Conservation (phyloP, 2,888 invertebrate genomes). For the Pilophorus perplexus region DNA sequence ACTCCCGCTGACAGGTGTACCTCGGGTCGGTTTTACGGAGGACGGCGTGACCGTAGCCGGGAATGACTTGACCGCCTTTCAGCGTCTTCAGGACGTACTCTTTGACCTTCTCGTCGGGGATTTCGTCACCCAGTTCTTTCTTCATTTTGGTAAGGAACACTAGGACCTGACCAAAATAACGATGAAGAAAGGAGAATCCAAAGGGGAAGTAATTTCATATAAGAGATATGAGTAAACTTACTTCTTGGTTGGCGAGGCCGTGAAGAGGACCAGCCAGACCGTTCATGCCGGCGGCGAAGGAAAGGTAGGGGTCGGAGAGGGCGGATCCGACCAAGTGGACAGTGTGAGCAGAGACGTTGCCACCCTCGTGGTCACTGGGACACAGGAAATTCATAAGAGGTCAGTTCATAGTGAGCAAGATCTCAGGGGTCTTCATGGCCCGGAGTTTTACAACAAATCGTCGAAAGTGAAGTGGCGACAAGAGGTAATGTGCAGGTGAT, state of each 20-base stretch:
- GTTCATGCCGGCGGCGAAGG: slow-evolving; percentile 89
- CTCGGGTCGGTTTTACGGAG: slow-evolving; percentile 90
- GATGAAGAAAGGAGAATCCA: slow-evolving; percentile 48
- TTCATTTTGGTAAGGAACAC: slow-evolving; percentile 91
- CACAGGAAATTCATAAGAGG: not conserved
- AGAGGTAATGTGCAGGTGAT: not conserved
- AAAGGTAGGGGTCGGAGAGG: slow-evolving; percentile 88
- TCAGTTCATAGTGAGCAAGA: too few relatives aligned
- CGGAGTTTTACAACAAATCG: too few relatives aligned
- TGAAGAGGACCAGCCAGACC: slow-evolving; percentile 94
- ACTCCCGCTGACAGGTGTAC: slow-evolving; percentile 91
- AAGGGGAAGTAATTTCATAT: too few relatives aligned
- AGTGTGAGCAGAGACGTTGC: slow-evolving; percentile 94
- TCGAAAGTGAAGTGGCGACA: too few relatives aligned
- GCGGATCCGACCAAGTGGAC: slow-evolving; percentile 92
- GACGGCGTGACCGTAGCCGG: slow-evolving; percentile 95
- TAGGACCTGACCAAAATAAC: slow-evolving; percentile 82
- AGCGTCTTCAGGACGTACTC: slow-evolving; percentile 97
- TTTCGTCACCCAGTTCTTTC: slow-evolving; percentile 77
- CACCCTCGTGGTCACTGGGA: slow-evolving; percentile 88
- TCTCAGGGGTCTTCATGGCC: too few relatives aligned
- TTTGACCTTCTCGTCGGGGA: slow-evolving; percentile 86
- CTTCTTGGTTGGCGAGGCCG: slow-evolving; percentile 92
- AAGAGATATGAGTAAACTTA: too few relatives aligned
- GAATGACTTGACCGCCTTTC: slow-evolving; percentile 93